Conservation (phyloP, 37 sponge, comb jelly and placozoan genomes). For the Crambe crambe region DNA sequence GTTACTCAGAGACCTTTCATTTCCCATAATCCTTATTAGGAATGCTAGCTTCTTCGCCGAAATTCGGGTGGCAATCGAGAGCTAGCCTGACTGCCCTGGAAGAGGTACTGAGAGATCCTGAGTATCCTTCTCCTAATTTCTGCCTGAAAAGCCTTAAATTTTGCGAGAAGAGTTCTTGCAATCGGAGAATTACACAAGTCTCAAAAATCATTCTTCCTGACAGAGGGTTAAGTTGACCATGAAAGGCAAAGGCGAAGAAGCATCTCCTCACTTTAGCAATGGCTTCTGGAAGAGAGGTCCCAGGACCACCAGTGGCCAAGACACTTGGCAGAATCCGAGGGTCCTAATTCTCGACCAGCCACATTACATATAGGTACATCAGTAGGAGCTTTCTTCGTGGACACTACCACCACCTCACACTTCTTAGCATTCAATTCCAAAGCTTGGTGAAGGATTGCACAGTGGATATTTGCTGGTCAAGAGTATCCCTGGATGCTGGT, state of each 20-base stretch:
- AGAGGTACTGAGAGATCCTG: not conserved
- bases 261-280: slow-evolving; percentile 15
- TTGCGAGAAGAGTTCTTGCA: not conserved
- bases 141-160: slow-evolving; percentile 12
- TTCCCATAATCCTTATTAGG: no score
- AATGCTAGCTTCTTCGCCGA: no score
- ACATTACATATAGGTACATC: not conserved
- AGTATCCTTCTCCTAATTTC: slow-evolving; percentile 21
- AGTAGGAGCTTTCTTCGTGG: not conserved
- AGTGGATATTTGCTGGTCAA: slow-evolving; percentile 1
- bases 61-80: not conserved
- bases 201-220: slow-evolving; percentile 7
- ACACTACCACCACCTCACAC: slow-evolving; percentile 20
- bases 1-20: no score
- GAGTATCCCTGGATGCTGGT: not conserved
- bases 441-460: not conserved
- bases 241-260: slow-evolving; percentile 27
- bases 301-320: slow-evolving; percentile 21
- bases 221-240: slow-evolving; percentile 16
- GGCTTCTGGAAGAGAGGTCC: slow-evolving; percentile 21
- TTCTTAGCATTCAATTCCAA: slow-evolving; percentile 19
- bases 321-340: not conserved
- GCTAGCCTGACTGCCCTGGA: not conserved
- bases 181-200: slow-evolving; percentile 2
- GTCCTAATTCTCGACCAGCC: not conserved